Base-by-base conservation (phyloP, 2,888 invertebrate genomes). In the Tipula lateralis region DNA sequence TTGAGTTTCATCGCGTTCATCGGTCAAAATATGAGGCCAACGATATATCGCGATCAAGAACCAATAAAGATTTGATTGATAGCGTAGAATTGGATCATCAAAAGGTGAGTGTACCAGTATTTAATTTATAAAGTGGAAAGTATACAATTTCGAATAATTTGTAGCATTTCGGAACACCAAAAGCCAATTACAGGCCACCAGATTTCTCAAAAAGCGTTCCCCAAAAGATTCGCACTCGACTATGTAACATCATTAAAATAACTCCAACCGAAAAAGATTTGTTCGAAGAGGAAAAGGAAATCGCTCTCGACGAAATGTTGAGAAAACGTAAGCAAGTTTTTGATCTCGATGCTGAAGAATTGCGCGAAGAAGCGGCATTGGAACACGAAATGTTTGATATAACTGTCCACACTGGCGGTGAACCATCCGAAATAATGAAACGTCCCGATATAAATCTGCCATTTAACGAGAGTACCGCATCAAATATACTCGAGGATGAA, bases 401-500 rank as follows among this genome's bases (percentile, higher is more conserved):
- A 0, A 66, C 9, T 66, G 66, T 12, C 1, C 44, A 12, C 3
- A 0, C 44, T n/a, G 44, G 16, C 13, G 9, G 0, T 1, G 44
- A 50, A 16, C 6, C 16, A 0, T 16, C 16, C 4, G 44, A 50
- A 50, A 2, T 50, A 16, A 50, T 16, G 12, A 16, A 16, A 50
- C 44, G 19, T 2, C 9, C 12, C 9, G 44, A 19, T 16, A 3
- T 1, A n/a, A n/a, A 44, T 44, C 2, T 9, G 2, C 36, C 36
- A 0, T 89, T 87, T 84, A 88, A 88, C 84, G 89, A 89, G 85
- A 90, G 89, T 44, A 88, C 89, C 0, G 88, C 88, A 29, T 88
- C 89, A 0, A 87, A 89, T 34, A 87, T 89, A 29, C 87, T 88
- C 29, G 87, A 88, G 36, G 86, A 88, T 86, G 88, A 90, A 85